phyloP scores from a whole-genome alignment of 37 sponge, comb jelly and placozoan species.

The Oopsacas minuta region DNA sequence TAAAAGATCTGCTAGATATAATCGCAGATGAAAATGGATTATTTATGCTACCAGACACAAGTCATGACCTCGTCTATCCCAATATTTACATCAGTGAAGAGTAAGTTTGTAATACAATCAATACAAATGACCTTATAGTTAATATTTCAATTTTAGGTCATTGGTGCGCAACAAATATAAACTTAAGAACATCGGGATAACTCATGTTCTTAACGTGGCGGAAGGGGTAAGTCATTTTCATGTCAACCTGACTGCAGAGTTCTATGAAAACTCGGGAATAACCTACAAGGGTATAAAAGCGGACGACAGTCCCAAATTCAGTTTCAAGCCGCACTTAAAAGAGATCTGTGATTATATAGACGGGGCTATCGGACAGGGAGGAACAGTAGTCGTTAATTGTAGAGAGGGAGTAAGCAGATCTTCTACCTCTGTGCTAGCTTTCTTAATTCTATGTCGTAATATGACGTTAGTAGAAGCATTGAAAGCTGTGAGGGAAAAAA shows the following conservation, averaged over 20 bases:
- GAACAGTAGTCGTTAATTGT: neutral
- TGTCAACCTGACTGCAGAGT: neutral
- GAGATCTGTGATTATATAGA: constrained; percentile 4
- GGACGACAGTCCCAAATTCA: neutral
- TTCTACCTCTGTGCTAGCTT: neutral
- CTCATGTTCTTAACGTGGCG: neutral
- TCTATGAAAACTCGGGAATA: neutral
- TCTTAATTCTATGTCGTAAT: neutral
- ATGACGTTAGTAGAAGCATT: neutral
- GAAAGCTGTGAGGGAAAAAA: neutral
- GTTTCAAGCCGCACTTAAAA: neutral
- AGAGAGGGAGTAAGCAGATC: neutral
- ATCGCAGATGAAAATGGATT: neutral
- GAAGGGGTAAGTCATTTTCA: neutral
- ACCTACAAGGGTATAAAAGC: constrained; percentile 10
- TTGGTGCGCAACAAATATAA: neutral
- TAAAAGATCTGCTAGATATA: neutral
- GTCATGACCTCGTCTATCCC: constrained; percentile 13
- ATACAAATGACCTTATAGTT: neutral
- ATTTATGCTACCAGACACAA: neutral
- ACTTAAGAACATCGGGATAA: neutral
- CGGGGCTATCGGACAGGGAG: neutral
- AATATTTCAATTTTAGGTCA: neutral
- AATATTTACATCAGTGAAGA: constrained; percentile 3
- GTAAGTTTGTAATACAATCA: too few relatives aligned